Base-by-base conservation (phyloP, 2,888 invertebrate genomes). In the Plebejus anna region DNA sequence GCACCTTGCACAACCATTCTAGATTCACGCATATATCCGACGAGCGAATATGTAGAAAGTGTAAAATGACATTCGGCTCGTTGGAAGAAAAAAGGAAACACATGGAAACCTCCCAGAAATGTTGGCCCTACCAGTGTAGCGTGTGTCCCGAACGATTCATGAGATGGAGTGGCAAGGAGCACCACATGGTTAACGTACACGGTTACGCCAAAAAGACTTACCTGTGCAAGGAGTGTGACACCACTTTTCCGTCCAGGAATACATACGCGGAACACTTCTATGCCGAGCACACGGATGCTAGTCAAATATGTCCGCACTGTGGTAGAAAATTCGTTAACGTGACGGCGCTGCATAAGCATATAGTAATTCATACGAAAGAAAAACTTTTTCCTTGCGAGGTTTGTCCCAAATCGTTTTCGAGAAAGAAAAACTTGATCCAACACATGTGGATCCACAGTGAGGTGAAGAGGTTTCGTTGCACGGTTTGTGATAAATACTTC, bases 361-460 rank as follows among this genome's bases (percentile, higher is more conserved):
- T 81, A 3, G 81, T 82, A 0, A 81, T 83, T 0, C 86, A 86
- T 66, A 84, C 84, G 0, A 83, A 82, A 32, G 81, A 82, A 13
- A 85, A 84, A 70, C 77, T 80, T 0, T 83, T 82, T 42, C 79
- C 81, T 4, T 86, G 86, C 76, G 70, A 79, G 0, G 82, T 84
- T 42, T 86, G 86, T 71, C 82, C 86, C 0, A 92, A 91, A 82
- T 82, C 86, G 1, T 92, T 91, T 79, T 84, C 90, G 0, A 84
- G 89, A 5, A 89, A 89, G 78, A 89, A 89, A 79, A 89, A 88
- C 81, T 81, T 91, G 71, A 81, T 80, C 0, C 89, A 90, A 76
- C 92, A 93, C 77, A 89, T 90, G 89, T 90, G 90, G 89, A 88
- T 90, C 36, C 92, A 92, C 77, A 89, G 86, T 78, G 90, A 90